Evolutionary conservation across 2,888 invertebrate species (phyloP).

Genomic region (Drosophila atroscutellata): DNA sequence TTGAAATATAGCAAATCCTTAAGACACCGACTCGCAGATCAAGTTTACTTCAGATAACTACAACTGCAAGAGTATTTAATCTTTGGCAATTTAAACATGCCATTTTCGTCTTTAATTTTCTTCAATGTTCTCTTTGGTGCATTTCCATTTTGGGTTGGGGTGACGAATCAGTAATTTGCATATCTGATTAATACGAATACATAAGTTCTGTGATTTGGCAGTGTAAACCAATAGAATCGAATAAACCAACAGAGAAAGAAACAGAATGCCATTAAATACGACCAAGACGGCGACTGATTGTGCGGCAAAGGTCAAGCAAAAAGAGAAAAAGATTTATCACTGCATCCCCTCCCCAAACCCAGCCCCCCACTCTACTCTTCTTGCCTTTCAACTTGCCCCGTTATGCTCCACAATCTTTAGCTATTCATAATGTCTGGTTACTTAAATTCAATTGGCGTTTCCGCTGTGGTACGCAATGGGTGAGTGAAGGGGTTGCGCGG

Average conservation of each 20-base stretch:
- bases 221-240: conserved; percentile 55
- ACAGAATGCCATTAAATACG: conserved; percentile 52
- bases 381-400: background rate
- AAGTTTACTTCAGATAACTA: background rate
- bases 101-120: background rate
- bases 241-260: conserved; percentile 40
- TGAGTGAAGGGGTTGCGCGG: background rate
- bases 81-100: background rate
- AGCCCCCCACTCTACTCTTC: background rate
- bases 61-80: conserved; percentile 4
- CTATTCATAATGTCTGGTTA: conserved; percentile 59
- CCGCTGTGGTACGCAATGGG: conserved; percentile 58
- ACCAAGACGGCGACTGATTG: conserved; percentile 48
- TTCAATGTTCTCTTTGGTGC: conserved; percentile 15
- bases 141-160: conserved; percentile 39
- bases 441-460: conserved; percentile 80
- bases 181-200: conserved; percentile 81
- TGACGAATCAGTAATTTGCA: conserved; percentile 66
- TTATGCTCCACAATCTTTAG: conserved; percentile 28
- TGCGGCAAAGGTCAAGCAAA: conserved; percentile 63
- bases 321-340: conserved; percentile 30
- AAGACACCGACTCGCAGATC: background rate
- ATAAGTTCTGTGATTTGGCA: conserved; percentile 68
- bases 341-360: background rate
- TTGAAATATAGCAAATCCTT: background rate